Conservation (phyloP, 2,797 vertebrate genomes). For the Acrossocheilus fasciatus region DNA sequence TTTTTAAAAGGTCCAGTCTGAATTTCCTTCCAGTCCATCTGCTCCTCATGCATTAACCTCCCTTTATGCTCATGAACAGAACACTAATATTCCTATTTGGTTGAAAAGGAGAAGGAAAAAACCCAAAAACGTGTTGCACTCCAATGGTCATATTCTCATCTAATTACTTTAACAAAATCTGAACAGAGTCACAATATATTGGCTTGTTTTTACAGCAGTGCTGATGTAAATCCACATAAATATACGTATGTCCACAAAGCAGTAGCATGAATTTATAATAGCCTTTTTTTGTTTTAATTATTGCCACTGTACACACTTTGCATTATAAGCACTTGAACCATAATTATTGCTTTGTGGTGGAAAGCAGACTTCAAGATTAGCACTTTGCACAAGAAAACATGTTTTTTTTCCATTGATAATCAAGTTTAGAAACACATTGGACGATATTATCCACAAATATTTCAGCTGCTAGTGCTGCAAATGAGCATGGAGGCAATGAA, state of each 20-base stretch:
- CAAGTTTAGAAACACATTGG: constrained; percentile 48
- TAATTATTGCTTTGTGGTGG: constrained; percentile 80
- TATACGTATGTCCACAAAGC: constrained; percentile 66
- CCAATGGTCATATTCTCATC: constrained; percentile 35
- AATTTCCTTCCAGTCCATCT: constrained; percentile 27
- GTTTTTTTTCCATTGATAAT: constrained; percentile 1
- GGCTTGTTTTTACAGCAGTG: constrained; percentile 72
- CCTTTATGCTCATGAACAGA: constrained; percentile 23
- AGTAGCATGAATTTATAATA: constrained; percentile 71
- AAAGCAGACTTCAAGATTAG: constrained; percentile 73
- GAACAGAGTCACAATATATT: constrained; percentile 65
- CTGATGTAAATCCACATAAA: constrained; percentile 58
- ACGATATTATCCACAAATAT: constrained; percentile 50
- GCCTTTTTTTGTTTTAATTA: constrained; percentile 69
- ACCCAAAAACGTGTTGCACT: background rate
- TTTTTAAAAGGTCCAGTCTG: constrained; percentile 34
- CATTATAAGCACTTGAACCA: constrained; percentile 73
- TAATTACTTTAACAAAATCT: constrained; percentile 57
- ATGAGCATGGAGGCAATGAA: constrained; percentile 68
- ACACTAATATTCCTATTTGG: constrained; percentile 16
- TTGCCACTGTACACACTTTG: constrained; percentile 77
- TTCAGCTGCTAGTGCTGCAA: constrained; percentile 66
- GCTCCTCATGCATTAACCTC: constrained; percentile 24
- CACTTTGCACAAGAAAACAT: constrained; percentile 48
- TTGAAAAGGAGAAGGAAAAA: constrained; percentile 3